Base-by-base conservation (phyloP, 2,797 vertebrate species). In the Poeciliopsis infans region DNA sequence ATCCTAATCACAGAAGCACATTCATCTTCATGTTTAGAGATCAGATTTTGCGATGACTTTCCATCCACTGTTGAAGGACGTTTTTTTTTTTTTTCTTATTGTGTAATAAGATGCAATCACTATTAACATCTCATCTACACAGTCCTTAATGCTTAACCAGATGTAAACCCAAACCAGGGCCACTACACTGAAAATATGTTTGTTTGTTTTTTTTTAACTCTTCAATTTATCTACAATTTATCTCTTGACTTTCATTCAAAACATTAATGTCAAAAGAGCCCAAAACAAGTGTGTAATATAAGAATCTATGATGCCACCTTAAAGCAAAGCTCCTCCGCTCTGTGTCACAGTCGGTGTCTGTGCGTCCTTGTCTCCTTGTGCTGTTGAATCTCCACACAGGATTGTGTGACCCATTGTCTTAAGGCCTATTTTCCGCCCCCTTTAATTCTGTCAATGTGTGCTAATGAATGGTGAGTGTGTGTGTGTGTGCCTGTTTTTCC, bases 341-440 rank as follows among this genome's bases (percentile, higher is more conserved):
- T 72, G 33, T 55, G 33, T 79, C 20, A 16, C 79, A 49, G 70
- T 81, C 61, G 18, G 20, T 55, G 68, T 59, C 25, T 79, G 79
- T 83, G 83, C 49, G 36, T 88, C 82, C 25, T 69, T 10, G 46
- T 87, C 77, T 87, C 74, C 70, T 79, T 53, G 85, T 92, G 87
- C 83, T 83, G 89, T 90, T 76, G 25, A 66, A 41, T 31, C 11
- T 74, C 36, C 61, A 74, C 16, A n/a, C 31, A 79, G 74, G 64
- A 74, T 74, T 39, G 72, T 68, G 81, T 86, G 74, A 85, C 74
- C 81, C 71, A 49, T 79, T 80, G 86, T 92, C 85, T 86, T 81
- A 72, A 88, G 77, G 85, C 75, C 78, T 77, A 47, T 59, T 46
- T 5, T 33, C 16, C 25, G n/a, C 70, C 47, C 66, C 31, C 64